Percentiles rank a stretch among this genome's conserved stretches.
phyloP scores from a whole-genome alignment of 2,888 invertebrate genomes.

The Lysandra bellargus region DNA sequence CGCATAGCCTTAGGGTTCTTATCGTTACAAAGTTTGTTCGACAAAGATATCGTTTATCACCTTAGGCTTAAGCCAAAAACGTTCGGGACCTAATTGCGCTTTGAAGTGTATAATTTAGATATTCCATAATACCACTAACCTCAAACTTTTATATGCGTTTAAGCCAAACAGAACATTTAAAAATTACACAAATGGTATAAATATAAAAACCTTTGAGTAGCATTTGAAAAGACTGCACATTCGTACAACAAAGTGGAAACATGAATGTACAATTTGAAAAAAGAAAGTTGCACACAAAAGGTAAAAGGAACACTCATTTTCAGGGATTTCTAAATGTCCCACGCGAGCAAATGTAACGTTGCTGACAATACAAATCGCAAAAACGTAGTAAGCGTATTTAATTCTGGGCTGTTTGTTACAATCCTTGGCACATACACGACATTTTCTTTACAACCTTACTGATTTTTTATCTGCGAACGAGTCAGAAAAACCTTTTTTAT shows the following conservation, averaged over 20 bases:
- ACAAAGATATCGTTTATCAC: background rate
- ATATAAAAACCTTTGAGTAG: background rate
- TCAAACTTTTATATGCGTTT: background rate
- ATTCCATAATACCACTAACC: background rate
- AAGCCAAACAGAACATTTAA: background rate
- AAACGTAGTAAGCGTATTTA: conserved; percentile 16
- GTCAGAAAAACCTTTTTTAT: background rate
- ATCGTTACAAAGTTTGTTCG: conserved; percentile 3
- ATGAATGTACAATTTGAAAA: conserved; percentile 4
- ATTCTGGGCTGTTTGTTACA: conserved; percentile 11
- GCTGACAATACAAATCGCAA: conserved; percentile 27
- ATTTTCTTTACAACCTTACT: background rate
- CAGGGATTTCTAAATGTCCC: conserved; percentile 26
- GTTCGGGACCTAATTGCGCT: background rate
- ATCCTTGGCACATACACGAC: background rate
- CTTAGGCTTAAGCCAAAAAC: background rate
- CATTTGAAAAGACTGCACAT: background rate
- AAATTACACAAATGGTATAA: background rate
- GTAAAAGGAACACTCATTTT: conserved; percentile 27
- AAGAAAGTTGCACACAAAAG: conserved; percentile 4
- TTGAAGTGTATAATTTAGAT: background rate
- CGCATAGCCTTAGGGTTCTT: background rate
- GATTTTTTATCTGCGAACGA: background rate
- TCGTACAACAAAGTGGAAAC: background rate
- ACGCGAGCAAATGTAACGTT: conserved; percentile 21